These are phyloP conservation scores for Eledone cirrhosa DNA, from an alignment of 2,888 invertebrate species.

Conservation along the genomic window DNA sequence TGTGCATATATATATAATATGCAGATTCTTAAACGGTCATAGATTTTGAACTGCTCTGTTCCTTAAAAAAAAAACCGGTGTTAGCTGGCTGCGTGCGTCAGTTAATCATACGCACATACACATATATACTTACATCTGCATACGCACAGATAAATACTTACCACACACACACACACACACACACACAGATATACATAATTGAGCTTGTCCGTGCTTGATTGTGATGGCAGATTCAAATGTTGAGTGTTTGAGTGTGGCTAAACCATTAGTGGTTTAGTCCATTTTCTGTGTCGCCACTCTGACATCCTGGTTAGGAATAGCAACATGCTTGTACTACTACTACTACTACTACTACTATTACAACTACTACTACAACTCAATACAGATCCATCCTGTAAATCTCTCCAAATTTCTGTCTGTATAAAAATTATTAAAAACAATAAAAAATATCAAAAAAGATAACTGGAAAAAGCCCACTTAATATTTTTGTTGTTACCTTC, in stretches of 20 bases:
- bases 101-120: not conserved
- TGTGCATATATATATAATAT: too few species aligned
- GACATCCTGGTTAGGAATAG: not conserved
- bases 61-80: not conserved
- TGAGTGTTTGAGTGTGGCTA: not conserved
- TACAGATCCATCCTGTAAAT: conserved; percentile 14
- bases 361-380: too few species aligned
- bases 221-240: not conserved
- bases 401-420: conserved; percentile 11
- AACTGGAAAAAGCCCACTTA: conserved; percentile 21
- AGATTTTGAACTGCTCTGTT: not conserved
- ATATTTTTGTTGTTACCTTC: conserved; percentile 16
- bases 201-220: not conserved
- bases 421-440: conserved; percentile 21
- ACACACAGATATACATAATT: not conserved
- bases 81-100: not conserved
- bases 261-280: not conserved
- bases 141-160: not conserved
- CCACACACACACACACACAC: conserved; percentile 1
- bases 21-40: not conserved
- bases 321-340: conserved; percentile 14
- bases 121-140: not conserved
- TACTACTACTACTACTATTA: too few species aligned
- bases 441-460: conserved; percentile 5
- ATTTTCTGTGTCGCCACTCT: not conserved